These are phyloP conservation scores for Catonia carolina DNA, from an alignment of 2,888 invertebrate species.

Conservation along the genomic window DNA sequence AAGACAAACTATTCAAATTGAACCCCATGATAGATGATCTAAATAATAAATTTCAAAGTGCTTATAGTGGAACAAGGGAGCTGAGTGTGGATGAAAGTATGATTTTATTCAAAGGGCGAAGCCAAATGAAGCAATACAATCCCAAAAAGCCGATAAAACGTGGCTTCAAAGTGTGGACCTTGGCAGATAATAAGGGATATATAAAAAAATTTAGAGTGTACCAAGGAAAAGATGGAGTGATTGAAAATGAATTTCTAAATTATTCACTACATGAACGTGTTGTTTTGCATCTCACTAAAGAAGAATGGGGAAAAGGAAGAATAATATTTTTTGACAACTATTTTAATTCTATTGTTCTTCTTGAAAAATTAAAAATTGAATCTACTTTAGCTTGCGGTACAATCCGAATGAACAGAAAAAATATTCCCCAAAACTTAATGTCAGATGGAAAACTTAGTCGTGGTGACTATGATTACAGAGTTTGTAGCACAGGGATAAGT, in stretches of 20 bases:
- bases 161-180: slow-evolving; percentile 13
- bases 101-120: slow-evolving; percentile 23
- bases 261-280: slow-evolving; percentile 20
- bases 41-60: too few species aligned
- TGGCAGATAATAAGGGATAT: background rate
- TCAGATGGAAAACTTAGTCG: slow-evolving; percentile 10
- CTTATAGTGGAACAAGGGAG: slow-evolving; percentile 21
- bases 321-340: slow-evolving; percentile 22
- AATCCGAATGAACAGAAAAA: slow-evolving; percentile 21
- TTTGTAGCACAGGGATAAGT: slow-evolving; percentile 17
- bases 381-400: slow-evolving; percentile 23
- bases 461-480: slow-evolving; percentile 28
- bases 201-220: slow-evolving; percentile 16
- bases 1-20: slow-evolving; percentile 29
- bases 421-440: slow-evolving; percentile 11
- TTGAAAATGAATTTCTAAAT: background rate
- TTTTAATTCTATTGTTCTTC: slow-evolving; percentile 19
- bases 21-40: too few species aligned
- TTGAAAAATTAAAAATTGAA: slow-evolving; percentile 21
- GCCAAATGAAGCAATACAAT: too few species aligned
- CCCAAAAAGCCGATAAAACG: slow-evolving; percentile 15
- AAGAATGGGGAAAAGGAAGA: slow-evolving; percentile 13
- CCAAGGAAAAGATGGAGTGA: slow-evolving; percentile 25
- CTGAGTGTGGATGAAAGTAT: slow-evolving; percentile 22
- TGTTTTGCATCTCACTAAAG: too few species aligned